Evolutionary conservation across 2,113 vertebrate genomes (phyloP).

Genomic region (Numenius arquata): DNA sequence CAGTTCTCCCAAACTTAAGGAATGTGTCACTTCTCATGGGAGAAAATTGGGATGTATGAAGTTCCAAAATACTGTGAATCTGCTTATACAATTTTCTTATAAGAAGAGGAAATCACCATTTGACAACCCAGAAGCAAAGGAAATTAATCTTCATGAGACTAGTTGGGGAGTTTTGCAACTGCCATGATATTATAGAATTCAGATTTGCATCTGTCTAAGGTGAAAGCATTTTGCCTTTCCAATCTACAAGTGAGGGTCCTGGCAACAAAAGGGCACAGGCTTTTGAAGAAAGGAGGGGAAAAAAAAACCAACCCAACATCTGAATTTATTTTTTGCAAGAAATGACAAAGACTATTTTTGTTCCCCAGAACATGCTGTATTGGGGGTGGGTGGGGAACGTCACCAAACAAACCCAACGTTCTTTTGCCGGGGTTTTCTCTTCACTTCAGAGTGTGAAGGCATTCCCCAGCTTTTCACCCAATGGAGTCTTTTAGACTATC

Average conservation of each 20-base stretch:
- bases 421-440: background rate
- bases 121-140: background rate
- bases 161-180: background rate
- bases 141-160: background rate
- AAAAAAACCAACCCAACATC: background rate
- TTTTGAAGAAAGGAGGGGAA: background rate
- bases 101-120: background rate
- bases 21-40: background rate
- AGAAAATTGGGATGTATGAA: background rate
- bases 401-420: background rate
- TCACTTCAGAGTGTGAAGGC: background rate
- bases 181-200: background rate
- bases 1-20: background rate
- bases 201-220: background rate
- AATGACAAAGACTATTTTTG: background rate
- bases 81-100: background rate
- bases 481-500: background rate
- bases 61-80: background rate
- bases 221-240: background rate
- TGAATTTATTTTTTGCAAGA: background rate
- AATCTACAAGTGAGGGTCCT: background rate
- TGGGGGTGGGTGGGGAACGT: accelerated
- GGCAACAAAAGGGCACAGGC: background rate
- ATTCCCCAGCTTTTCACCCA: background rate
- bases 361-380: background rate